Evolutionary conservation across 2,888 invertebrate species (phyloP).

Genomic region (Mayetiola destructor): DNA sequence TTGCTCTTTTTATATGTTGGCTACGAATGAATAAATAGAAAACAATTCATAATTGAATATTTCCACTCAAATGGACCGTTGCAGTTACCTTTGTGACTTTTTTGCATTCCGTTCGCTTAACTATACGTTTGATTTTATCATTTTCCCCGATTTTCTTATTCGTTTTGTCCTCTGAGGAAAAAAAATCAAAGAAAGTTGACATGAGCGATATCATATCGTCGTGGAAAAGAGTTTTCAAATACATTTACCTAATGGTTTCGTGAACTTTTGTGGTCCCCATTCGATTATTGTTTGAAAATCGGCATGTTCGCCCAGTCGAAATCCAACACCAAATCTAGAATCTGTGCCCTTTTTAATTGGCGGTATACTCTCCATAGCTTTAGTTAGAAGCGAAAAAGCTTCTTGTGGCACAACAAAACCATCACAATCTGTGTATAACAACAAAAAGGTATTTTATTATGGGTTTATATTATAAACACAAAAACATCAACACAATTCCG

Average conservation of each 20-base stretch:
- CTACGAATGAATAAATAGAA: slow-evolving; percentile 23
- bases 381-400: slow-evolving; percentile 58
- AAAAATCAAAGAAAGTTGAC: neutral
- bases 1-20: slow-evolving; percentile 37
- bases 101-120: slow-evolving; percentile 24
- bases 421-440: slow-evolving; percentile 1
- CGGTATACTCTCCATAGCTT: slow-evolving; percentile 71
- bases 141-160: slow-evolving; percentile 16
- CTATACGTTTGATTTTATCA: slow-evolving; percentile 29
- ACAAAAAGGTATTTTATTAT: too few species aligned
- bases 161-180: slow-evolving; percentile 9
- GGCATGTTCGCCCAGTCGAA: slow-evolving; percentile 64
- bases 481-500: too few species aligned
- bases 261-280: slow-evolving; percentile 63
- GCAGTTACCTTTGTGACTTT: slow-evolving; percentile 10
- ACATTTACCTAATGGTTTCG: slow-evolving; percentile 44
- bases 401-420: slow-evolving; percentile 57
- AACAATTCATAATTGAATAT: too few species aligned
- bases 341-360: slow-evolving; percentile 76
- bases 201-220: too few species aligned
- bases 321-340: slow-evolving; percentile 64
- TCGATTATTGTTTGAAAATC: slow-evolving; percentile 66
- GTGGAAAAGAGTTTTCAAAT: slow-evolving; percentile 22
- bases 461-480: too few species aligned
- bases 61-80: neutral